Conservation (phyloP, 2,113 vertebrate species). For the Xiphias gladius region DNA sequence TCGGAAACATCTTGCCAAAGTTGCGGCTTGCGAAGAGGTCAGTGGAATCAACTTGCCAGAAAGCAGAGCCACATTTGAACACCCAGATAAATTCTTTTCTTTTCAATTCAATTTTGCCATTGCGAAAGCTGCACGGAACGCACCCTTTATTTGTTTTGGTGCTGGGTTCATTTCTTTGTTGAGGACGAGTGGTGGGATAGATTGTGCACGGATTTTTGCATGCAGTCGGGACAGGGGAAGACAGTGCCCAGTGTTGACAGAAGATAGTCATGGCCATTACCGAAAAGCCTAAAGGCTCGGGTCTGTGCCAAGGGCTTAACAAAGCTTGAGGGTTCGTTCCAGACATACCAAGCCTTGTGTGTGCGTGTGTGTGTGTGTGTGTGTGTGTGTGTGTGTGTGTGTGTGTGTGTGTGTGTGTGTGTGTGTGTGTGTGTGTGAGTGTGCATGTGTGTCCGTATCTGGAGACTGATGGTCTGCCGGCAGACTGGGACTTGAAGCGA, state of each 20-base stretch:
- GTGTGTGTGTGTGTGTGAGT: slow-evolving; percentile 42
- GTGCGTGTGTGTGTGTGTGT: slow-evolving; percentile 37
- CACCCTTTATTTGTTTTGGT: slow-evolving; percentile 50
- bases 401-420: slow-evolving; percentile 42
- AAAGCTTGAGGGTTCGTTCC: slow-evolving; percentile 65
- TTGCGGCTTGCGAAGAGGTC: slow-evolving; percentile 47
- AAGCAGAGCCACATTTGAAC: slow-evolving; percentile 33
- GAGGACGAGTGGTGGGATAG: slow-evolving; percentile 41
- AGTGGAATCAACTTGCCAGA: slow-evolving; percentile 28
- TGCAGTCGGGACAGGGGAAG: slow-evolving; percentile 47
- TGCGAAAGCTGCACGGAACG: slow-evolving; percentile 37
- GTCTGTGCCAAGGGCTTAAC: slow-evolving; percentile 77
- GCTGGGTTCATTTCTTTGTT: slow-evolving; percentile 40
- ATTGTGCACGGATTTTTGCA: slow-evolving; percentile 57
- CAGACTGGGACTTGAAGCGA: slow-evolving; percentile 74
- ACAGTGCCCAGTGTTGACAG: slow-evolving; percentile 41
- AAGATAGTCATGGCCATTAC: slow-evolving; percentile 67
- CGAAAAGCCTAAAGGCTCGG: slow-evolving; percentile 58
- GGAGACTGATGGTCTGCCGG: slow-evolving; percentile 78
- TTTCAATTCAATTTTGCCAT: slow-evolving; percentile 45
- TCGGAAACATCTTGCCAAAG: slow-evolving; percentile 74
- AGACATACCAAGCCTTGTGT: slow-evolving; percentile 69
- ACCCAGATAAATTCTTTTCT: slow-evolving; percentile 1
- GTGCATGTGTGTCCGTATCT: slow-evolving; percentile 38
- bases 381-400: slow-evolving; percentile 38